Conservation (phyloP, 2,113 vertebrate species). For the Mesembrinibis cayennensis region DNA sequence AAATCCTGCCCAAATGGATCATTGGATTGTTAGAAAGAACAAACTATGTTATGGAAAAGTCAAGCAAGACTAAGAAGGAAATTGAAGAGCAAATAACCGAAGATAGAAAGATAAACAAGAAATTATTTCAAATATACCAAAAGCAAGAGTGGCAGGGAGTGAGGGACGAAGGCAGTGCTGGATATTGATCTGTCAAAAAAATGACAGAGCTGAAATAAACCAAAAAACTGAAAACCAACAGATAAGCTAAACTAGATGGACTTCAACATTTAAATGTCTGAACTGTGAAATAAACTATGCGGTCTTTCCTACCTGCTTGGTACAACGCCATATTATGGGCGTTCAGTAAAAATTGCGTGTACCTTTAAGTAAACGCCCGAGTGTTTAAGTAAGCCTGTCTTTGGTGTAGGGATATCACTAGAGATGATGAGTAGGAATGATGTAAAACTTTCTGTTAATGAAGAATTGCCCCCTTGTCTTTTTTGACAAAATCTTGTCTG, state of each 20-base stretch:
- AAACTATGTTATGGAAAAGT: not conserved
- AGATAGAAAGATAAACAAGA: conserved; percentile 5
- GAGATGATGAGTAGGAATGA: not conserved
- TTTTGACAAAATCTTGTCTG: not conserved
- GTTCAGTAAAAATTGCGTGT: not conserved
- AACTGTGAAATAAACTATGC: not conserved
- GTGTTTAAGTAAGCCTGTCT: not conserved
- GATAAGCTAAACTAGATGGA: not conserved
- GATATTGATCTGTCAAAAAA: not conserved
- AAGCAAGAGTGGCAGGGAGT: not conserved
- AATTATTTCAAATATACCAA: not conserved
- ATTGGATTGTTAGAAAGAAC: too few relatives aligned
- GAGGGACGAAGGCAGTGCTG: not conserved
- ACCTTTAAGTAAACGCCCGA: not conserved
- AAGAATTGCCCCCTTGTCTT: not conserved
- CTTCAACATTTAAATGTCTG: not conserved
- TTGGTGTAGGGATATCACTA: not conserved
- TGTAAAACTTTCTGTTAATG: not conserved
- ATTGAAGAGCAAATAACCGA: conserved; percentile 5
- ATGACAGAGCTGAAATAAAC: not conserved
- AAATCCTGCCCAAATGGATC: conserved; percentile 19
- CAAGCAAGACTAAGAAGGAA: not conserved
- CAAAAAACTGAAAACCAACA: not conserved
- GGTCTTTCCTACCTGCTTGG: not conserved
- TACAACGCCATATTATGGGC: too few relatives aligned